Percentiles rank a stretch among this genome's conserved stretches.
phyloP scores from a whole-genome alignment of 2,888 invertebrate genomes.

The Sminthurides aquaticus region DNA sequence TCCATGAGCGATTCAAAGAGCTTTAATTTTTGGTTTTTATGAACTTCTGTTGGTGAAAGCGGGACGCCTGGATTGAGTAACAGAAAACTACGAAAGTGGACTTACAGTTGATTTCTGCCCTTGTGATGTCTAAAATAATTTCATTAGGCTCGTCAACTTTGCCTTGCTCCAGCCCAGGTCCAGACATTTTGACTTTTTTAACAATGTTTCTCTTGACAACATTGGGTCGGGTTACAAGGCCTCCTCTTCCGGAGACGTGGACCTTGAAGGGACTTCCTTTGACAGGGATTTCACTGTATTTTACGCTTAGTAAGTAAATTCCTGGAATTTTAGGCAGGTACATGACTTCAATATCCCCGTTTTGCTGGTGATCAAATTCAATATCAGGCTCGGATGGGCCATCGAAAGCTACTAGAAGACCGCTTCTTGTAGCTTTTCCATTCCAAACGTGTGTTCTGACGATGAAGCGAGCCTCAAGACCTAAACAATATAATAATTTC shows the following conservation, averaged over 20 bases:
- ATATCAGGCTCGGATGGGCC: conserved; percentile 28
- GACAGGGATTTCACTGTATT: conserved; percentile 19
- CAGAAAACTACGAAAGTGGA: too few species aligned
- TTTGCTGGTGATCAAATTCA: conserved; percentile 24
- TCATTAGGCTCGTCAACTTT: conserved; percentile 23
- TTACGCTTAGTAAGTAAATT: conserved; percentile 22
- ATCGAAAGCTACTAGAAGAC: conserved; percentile 26
- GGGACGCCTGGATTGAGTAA: too few species aligned
- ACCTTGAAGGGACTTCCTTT: conserved; percentile 25
- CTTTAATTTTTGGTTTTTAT: too few species aligned
- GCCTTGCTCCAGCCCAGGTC: conserved; percentile 22
- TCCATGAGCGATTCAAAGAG: too few species aligned
- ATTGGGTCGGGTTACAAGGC: conserved; percentile 21
- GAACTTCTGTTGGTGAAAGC: too few species aligned
- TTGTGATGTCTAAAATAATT: conserved; percentile 25
- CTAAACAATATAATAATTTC: conserved; percentile 6
- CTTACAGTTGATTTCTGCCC: conserved; percentile 29
- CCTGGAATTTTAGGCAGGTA: conserved; percentile 25
- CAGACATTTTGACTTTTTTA: conserved; percentile 26
- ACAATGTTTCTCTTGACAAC: conserved; percentile 27
- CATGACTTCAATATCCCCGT: conserved; percentile 24
- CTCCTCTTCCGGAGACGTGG: conserved; percentile 20
- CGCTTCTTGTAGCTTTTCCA: conserved; percentile 18
- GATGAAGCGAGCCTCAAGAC: conserved; percentile 16
- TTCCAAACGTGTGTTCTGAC: conserved; percentile 24